These are phyloP conservation scores for Zosterops lateralis DNA, from an alignment of 2,113 vertebrate species.

Conservation along the genomic window DNA sequence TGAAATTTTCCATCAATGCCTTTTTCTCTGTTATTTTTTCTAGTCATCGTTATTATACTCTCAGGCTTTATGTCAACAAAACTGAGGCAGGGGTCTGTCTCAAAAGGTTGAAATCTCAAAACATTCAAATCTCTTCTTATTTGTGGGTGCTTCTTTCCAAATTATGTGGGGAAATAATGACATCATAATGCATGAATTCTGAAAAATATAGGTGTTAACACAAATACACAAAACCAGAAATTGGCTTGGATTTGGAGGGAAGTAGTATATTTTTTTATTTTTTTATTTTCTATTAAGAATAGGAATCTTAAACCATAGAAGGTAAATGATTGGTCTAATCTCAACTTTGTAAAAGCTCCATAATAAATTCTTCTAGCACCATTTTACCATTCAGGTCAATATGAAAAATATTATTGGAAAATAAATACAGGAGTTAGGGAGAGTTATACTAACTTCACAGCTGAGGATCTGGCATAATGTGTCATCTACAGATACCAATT, in stretches of 20 bases:
- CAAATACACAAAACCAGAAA: not conserved
- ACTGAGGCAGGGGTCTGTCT: slow-evolving; percentile 20
- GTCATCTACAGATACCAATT: not conserved
- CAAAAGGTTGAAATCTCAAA: slow-evolving; percentile 21
- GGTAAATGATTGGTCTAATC: not conserved
- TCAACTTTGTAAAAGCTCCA: not conserved
- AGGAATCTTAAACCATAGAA: not conserved
- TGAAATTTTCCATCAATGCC: not conserved
- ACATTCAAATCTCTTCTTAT: not conserved
- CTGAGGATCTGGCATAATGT: not conserved
- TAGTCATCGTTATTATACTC: not conserved
- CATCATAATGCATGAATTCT: not conserved
- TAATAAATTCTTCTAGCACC: not conserved
- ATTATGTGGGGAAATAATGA: not conserved
- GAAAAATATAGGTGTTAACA: not conserved
- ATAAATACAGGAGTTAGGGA: not conserved
- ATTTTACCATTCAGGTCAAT: not conserved
- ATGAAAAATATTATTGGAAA: not conserved
- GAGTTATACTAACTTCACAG: not conserved
- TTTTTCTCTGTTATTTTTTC: not conserved
- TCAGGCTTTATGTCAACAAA: not conserved
- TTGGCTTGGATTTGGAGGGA: slow-evolving; percentile 2
- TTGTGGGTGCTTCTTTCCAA: slow-evolving; percentile 7
- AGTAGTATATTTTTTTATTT: not conserved
- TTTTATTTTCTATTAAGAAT: not conserved